Base-by-base conservation (phyloP, 2,797 vertebrate species). In the Pipistrellus pygmaeus region DNA sequence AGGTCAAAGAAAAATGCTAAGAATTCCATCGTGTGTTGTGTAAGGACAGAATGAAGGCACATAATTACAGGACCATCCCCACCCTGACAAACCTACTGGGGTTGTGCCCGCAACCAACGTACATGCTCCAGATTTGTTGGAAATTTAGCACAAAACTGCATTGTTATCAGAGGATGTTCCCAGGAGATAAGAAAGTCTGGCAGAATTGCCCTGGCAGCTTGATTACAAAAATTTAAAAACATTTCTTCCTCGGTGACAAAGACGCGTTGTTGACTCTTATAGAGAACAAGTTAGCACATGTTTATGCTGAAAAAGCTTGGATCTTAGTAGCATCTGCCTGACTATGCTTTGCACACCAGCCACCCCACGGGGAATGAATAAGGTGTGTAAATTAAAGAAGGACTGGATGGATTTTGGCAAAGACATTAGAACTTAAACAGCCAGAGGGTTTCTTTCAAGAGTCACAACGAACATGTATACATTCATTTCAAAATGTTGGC, bases 111-210 rank as follows among this genome's bases (percentile, higher is more conserved):
- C n/a, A n/a, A n/a, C n/a, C n/a, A n/a, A n/a, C n/a, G n/a, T n/a
- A n/a, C n/a, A n/a, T n/a, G n/a, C n/a, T 94, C 97, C 94, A 94
- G 94, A 95, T 97, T 95, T 95, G 83, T 96, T 97, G 88, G 97
- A 96, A 95, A 96, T 95, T 85, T 76, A 93, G 96, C 94, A 96
- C 93, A 97, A 85, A 95, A 94, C 95, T 55, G 66, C 93, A 94
- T 89, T 96, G 94, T 97, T 96, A 82, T 85, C 75, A 73, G 82
- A 95, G 93, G 91, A 86, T 90, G 71, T 96, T 97, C 95, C 93
- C 96, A 81, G 72, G 94, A 93, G 94, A 91, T 96, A 96, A 96
- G 91, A 62, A 85, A 90, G 69, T 48, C 93, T 96, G 90, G 88
- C 78, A 93, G 78, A 94, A 78, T 78, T 66, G 35, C 62, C 18